phyloP scores from a whole-genome alignment of 2,888 invertebrate species.

The Eudasyphora cyanicolor region DNA sequence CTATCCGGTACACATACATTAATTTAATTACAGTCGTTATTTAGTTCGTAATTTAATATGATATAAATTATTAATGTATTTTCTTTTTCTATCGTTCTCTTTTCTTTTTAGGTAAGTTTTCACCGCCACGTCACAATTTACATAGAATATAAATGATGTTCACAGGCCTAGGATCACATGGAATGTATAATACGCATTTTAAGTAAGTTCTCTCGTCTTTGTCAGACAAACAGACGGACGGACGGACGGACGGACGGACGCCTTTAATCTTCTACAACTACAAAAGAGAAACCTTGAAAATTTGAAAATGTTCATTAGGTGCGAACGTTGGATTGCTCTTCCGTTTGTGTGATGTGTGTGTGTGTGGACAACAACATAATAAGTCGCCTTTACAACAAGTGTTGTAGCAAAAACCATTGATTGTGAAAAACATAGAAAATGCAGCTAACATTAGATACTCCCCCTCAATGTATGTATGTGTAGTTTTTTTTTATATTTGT shows the following conservation, averaged over 20 bases:
- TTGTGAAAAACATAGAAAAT: neutral
- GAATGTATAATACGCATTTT: too few relatives aligned
- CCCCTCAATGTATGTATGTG: too few relatives aligned
- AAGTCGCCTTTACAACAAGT: neutral
- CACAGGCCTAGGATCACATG: too few relatives aligned
- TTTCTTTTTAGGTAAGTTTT: slow-evolving; percentile 54
- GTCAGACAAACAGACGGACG: too few relatives aligned
- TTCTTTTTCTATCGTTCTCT: slow-evolving; percentile 1
- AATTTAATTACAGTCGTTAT: slow-evolving; percentile 11
- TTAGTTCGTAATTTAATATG: slow-evolving; percentile 17
- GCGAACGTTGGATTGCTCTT: neutral
- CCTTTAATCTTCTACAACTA: neutral
- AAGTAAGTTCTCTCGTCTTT: neutral
- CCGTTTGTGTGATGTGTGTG: too few relatives aligned
- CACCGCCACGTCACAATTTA: too few relatives aligned
- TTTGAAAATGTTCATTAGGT: slow-evolving; percentile 17
- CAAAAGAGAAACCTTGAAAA: slow-evolving; percentile 26
- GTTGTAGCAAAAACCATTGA: neutral
- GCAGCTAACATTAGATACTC: neutral
- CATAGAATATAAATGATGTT: too few relatives aligned
- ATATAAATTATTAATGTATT: neutral
- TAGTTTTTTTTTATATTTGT: neutral
- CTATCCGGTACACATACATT: neutral
- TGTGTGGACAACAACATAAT: neutral
- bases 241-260: too few relatives aligned